Percentiles rank a stretch among this genome's conserved stretches.
These are phyloP conservation scores for Pegea sp. DNA, from an alignment of 23 tunicate species.

Conservation along the genomic window DNA sequence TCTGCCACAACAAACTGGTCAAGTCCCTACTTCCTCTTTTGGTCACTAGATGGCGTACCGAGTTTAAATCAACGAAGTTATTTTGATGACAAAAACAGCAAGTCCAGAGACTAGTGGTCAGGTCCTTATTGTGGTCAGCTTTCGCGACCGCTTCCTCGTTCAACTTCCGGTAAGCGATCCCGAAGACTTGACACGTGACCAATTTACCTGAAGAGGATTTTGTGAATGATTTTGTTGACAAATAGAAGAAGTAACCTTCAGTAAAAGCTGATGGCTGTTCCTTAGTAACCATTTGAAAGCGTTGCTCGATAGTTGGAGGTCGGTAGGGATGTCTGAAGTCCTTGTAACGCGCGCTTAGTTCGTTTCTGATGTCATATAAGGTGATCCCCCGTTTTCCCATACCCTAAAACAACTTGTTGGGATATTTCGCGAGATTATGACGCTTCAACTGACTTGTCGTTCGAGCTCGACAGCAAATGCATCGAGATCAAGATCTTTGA, in stretches of 20 bases:
- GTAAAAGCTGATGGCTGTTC: slow-evolving; percentile 27
- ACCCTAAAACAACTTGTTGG: slow-evolving; percentile 18
- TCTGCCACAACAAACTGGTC: too few species aligned
- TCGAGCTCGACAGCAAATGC: slow-evolving; percentile 93
- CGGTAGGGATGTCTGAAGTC: slow-evolving; percentile 56
- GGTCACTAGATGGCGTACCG: slow-evolving; percentile 7
- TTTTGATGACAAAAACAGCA: slow-evolving; percentile 60
- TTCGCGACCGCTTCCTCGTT: slow-evolving; percentile 59
- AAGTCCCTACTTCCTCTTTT: neutral
- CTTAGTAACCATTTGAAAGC: slow-evolving; percentile 66
- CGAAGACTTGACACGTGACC: slow-evolving; percentile 47
- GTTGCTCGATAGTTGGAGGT: slow-evolving; percentile 58
- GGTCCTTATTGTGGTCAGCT: slow-evolving; percentile 74
- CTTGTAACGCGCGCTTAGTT: slow-evolving; percentile 59
- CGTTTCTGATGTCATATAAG: slow-evolving; percentile 83
- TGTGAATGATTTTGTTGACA: neutral
- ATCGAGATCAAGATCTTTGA: slow-evolving; percentile 88
- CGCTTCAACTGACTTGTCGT: slow-evolving; percentile 31
- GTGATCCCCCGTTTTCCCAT: slow-evolving; percentile 88
- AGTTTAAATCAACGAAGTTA: slow-evolving; percentile 71
- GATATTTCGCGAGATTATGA: neutral
- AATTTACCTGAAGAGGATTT: slow-evolving; percentile 21
- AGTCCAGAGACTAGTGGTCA: slow-evolving; percentile 66
- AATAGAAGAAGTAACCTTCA: slow-evolving; percentile 15
- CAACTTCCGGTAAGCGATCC: slow-evolving; percentile 57